Base-by-base conservation (phyloP, 2,113 vertebrate genomes). In the Lampris megalopsis region DNA sequence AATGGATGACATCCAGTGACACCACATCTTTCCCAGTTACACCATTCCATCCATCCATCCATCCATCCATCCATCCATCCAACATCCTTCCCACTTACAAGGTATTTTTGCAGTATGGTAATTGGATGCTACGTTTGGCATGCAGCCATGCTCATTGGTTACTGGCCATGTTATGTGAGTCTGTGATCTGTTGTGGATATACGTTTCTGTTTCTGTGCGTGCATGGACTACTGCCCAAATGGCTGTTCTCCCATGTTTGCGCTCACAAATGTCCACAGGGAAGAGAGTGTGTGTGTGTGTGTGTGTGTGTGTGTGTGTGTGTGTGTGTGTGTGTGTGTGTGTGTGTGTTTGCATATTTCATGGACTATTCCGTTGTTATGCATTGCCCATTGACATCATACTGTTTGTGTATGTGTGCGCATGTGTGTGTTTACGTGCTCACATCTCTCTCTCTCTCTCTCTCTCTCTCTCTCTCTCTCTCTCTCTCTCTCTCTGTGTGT, bases 151-250 rank as follows among this genome's bases (percentile, higher is more conserved):
- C 54, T 5, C 54, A 69, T 73, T 41, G 43, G 60, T 61, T 50
- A 40, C 10, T 70, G 60, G 47, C 24, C 24, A 24, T 24, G 65
- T 47, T 80, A 54, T 80, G 70, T 63, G 52, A 56, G 52, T 43
- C 9, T 1, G 5, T 64, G 50, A 35, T 62, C 42, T 10, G 50
- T 53, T 24, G n/a, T 7, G 7, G 43, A 45, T 45, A 7, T 45
- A 3, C 53, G 63, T 78, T 43, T 45, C 10, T 68, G 9, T 48
- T 3, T 4, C 50, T 13, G n/a, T 45, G 7, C 7, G 43, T 45
- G 43, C 13, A 43, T 5, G 42, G 35, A 3, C 50, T 13, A 13
- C 4, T 13, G 13, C n/a, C 50, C 50, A 53, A 24, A 3, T 59
- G 63, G 74, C 52, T 45, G 24, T 68, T n/a, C 48, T 3, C 11